Percentiles rank a stretch among this genome's conserved stretches.
These are phyloP conservation scores for Acrocyrtus sp. DNA, from an alignment of 2,888 invertebrate genomes.

Conservation along the genomic window DNA sequence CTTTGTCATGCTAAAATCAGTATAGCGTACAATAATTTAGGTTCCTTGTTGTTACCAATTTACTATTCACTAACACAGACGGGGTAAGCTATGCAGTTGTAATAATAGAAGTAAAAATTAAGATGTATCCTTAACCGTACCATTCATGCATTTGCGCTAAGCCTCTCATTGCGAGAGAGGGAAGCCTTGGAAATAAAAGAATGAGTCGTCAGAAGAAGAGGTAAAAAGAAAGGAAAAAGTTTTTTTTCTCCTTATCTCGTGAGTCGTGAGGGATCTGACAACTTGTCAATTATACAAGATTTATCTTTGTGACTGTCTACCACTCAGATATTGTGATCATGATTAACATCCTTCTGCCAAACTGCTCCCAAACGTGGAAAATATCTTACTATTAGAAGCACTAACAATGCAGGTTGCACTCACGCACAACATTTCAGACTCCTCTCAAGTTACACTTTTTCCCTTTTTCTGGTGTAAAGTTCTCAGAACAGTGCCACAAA, in stretches of 20 bases:
- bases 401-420: conserved; percentile 7
- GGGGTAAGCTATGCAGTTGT: too few relatives aligned
- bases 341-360: conserved; percentile 60
- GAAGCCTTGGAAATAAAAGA: background rate
- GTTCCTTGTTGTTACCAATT: too few relatives aligned
- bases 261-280: conserved; percentile 60
- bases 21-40: too few relatives aligned
- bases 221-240: conserved; percentile 20
- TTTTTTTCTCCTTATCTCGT: conserved; percentile 34
- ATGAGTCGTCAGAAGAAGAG: background rate
- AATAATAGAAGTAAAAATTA: too few relatives aligned
- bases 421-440: conserved; percentile 15
- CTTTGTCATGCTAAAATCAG: too few relatives aligned
- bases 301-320: conserved; percentile 59
- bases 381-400: conserved; percentile 29
- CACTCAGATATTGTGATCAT: conserved; percentile 55
- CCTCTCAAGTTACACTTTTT: background rate
- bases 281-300: conserved; percentile 61
- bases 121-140: too few relatives aligned
- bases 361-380: conserved; percentile 49
- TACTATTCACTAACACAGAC: too few relatives aligned
- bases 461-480: too few relatives aligned
- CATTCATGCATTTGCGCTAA: too few relatives aligned
- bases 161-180: too few relatives aligned
- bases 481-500: too few relatives aligned